These are phyloP conservation scores for Tanytarsus gracilentus DNA, from an alignment of 2,888 invertebrate genomes.

Conservation along the genomic window DNA sequence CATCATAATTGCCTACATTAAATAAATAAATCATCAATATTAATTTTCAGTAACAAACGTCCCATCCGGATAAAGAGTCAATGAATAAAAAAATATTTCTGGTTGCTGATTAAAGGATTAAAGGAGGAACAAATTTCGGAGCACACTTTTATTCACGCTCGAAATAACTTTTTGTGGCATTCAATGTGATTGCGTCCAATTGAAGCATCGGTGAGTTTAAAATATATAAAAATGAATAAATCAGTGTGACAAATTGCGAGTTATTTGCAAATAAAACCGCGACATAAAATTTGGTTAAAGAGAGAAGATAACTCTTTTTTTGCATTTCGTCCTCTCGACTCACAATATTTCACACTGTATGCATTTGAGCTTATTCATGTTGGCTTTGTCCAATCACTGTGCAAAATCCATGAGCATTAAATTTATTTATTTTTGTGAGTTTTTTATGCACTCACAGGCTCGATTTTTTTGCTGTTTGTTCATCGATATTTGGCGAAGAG, in stretches of 20 bases:
- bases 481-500: no score
- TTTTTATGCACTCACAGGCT: no score
- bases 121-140: neutral
- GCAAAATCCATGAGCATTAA: no score
- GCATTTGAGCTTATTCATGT: no score
- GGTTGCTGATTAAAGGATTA: neutral
- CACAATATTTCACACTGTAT: no score
- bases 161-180: neutral
- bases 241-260: conserved; percentile 10
- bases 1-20: no score
- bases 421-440: no score
- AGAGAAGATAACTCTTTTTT: neutral
- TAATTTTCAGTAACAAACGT: neutral
- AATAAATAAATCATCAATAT: neutral
- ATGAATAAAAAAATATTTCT: neutral
- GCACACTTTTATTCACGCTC: neutral
- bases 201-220: neutral
- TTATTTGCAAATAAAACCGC: conserved; percentile 2
- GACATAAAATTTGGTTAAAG: conserved; percentile 7
- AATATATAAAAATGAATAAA: conserved; percentile 7
- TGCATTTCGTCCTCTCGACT: no score
- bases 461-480: no score
- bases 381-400: no score
- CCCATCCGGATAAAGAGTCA: neutral
- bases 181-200: neutral